Evolutionary conservation across 53 echinoderm and acorn worm species (phyloP), one percentile per base, ranked within the genome.

Genomic region (Hippasteria phrygiana): DNA sequence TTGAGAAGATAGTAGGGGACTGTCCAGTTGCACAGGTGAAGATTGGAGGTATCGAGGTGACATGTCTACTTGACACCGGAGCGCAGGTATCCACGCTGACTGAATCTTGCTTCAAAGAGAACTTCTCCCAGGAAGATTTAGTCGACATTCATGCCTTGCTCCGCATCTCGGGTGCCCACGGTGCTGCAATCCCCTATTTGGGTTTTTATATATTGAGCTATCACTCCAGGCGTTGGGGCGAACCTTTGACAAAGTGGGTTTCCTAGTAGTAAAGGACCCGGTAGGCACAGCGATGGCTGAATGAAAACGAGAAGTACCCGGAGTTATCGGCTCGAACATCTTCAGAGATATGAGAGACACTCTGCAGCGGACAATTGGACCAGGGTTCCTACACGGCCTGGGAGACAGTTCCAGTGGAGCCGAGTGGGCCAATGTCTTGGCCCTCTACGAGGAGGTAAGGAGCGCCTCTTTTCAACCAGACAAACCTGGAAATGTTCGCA

Each of bases 51-150:
- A 16, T 63, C 18, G 45, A 74, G 46, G 83, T 75, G 39, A 47
- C 37, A 2, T 92, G 92, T 75, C 75, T 92, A 46, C 71, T 92
- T 20, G 92, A 92, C 74, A 92, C 92, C 14, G 92, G 92, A 33
- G 92, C 88, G 28, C 88, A 88, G 43, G 92, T 92, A 14, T 92
- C 92, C 10, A 92, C 92, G 4, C 18, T 92, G 0, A 88, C 88
- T 1, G 92, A 88, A 73, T 67, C 55, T 29, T 82, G 88, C 66
- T 88, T 72, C 89, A 83, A 48, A 37, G 28, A 80, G 20, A 51
- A 93, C 67, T 79, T 93, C 24, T 45, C 93, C 35, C 31, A 79
- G n/a, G 36, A 24, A 17, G 87, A 93, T n/a, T 39, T 77, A 26
- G 76, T 75, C 37, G 89, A 93, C 69, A 64, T 92, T 16, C 55